Conservation (phyloP, 53 echinoderm and acorn worm genomes). For the Paelopatides confundens region DNA sequence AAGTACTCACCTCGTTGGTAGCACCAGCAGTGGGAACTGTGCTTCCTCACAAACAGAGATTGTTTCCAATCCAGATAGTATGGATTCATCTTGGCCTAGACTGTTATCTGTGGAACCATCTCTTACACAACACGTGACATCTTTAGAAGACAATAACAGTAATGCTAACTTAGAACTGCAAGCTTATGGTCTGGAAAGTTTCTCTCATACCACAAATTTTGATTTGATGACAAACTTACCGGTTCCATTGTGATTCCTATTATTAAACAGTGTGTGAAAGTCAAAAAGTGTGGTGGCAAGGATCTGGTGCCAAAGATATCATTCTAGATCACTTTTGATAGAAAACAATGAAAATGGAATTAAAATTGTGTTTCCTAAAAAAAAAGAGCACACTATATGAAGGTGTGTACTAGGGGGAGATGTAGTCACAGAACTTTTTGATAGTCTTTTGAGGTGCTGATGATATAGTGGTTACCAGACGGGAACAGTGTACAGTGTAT, state of each 20-base stretch:
- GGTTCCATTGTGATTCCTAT: neutral
- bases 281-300: neutral
- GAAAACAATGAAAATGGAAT: no score
- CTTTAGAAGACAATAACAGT: conserved; percentile 7
- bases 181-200: neutral
- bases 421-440: no score
- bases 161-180: conserved; percentile 17
- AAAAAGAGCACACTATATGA: no score
- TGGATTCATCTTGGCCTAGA: neutral
- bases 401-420: no score
- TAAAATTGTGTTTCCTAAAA: no score
- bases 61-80: neutral
- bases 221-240: conserved; percentile 10
- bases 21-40: conserved; percentile 36
- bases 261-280: neutral
- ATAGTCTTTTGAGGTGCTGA: conserved; percentile 14
- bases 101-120: neutral
- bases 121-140: neutral
- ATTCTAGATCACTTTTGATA: neutral
- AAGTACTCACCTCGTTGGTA: conserved; percentile 21
- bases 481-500: neutral
- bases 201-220: neutral
- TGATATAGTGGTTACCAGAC: neutral
- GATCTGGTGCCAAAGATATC: neutral
- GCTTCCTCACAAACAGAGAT: conserved; percentile 21